Percentiles rank a stretch among this genome's conserved stretches.
Conservation (phyloP, 1,140 invertebrate genomes). For the Cydia pomonella region DNA sequence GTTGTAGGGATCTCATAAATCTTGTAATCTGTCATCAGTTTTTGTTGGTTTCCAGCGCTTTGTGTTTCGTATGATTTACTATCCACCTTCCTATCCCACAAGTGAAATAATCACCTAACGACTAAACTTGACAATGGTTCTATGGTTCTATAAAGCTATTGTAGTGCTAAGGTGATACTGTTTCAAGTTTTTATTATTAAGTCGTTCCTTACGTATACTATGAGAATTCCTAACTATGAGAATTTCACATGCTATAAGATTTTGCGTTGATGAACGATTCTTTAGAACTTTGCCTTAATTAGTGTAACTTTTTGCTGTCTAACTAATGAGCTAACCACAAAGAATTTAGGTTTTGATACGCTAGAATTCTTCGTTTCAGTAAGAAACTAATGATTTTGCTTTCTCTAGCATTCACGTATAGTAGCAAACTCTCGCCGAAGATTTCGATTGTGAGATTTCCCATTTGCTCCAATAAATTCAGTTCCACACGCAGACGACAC, state of each 20-base stretch:
- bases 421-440: conserved; percentile 18
- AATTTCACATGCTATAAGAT: conserved; percentile 9
- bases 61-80: neutral
- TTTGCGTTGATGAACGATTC: neutral
- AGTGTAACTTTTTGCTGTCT: neutral
- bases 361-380: conserved; percentile 7
- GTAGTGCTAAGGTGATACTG: neutral
- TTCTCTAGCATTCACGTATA: neutral
- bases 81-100: neutral
- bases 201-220: neutral
- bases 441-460: conserved; percentile 2
- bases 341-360: neutral
- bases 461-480: conserved; percentile 19
- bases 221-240: conserved; percentile 18
- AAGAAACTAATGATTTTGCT: neutral
- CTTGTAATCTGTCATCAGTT: neutral
- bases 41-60: neutral
- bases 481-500: conserved; percentile 16
- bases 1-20: conserved; percentile 2
- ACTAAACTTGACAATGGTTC: conserved; percentile 11
- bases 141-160: neutral
- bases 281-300: neutral
- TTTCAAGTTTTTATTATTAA: neutral
- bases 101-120: neutral
- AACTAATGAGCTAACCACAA: neutral